Base-by-base conservation (phyloP, 2,113 vertebrate species). In the Phrynocephalus versicolor region DNA sequence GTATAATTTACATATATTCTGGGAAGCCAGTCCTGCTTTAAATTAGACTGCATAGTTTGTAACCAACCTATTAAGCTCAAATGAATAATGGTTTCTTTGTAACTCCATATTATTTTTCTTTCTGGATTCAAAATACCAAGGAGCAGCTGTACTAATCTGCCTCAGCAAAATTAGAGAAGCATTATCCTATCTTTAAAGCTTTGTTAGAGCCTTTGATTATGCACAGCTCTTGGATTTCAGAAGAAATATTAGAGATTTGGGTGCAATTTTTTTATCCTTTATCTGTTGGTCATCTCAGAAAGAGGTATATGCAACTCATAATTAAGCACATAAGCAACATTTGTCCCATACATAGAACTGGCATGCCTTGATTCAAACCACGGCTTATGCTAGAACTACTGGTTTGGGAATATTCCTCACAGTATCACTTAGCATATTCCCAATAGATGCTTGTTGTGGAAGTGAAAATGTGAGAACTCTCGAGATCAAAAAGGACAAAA, bases 121-220 rank as follows among this genome's bases (percentile, higher is more conserved):
- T 30, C 86, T 89, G 88, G 88, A 89, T 88, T 39, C 79, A 87
- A 92, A 92, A 90, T 78, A 94, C 84, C 71, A 90, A 73, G 35
- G 15, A n/a, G 19, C 30, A 67, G 65, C 65, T 16, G 14, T 82
- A 33, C 33, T 70, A 7, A 16, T 21, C 33, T 79, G 33, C 58
- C 45, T 39, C 41, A 81, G 9, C 62, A 70, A 37, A 69, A 81
- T 69, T 14, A 71, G 37, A 33, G 35, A 69, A 77, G 9, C 55
- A 21, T 55, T 16, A 13, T 55, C 25, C 3, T 6, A 8, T 73
- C 71, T 39, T 85, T 88, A 51, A 51, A 51, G 45, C 45, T 51
- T 51, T 10, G 45, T 51, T 51, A 51, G 45, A 51, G 45, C 45
- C 45, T 51, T 51, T 51, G 45, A 51, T 51, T 51, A 51, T 51